Base-by-base conservation (phyloP, 2,888 invertebrate genomes). In the Macropis europaea region DNA sequence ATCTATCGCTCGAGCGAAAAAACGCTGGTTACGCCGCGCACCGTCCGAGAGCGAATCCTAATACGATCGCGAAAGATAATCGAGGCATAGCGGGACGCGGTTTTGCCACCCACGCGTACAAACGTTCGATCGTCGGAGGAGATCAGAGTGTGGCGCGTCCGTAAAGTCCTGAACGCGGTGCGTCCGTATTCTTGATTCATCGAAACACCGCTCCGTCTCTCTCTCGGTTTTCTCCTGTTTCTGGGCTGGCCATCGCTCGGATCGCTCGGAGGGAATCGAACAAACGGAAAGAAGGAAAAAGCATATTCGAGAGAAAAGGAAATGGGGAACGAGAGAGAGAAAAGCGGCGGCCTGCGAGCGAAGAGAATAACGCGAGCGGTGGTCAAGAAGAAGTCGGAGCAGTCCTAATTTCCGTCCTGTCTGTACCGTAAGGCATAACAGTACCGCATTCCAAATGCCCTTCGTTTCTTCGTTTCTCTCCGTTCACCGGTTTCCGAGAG, bases 401-500 rank as follows among this genome's bases (percentile, higher is more conserved):
- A 86, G 88, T 88, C 88, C 87, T 88, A 89, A 89, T 89, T 89
- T 88, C 84, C 87, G 88, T 88, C 83, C 82, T 81, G 82, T 84
- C 85, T 87, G 83, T 89, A 89, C 89, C 89, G 89, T 88, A 88
- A 88, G 88, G 82, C 82, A 87, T 89, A 89, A 89, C 89, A 89
- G 89, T 89, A 83, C 84, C 82, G 87, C 89, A 88, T 89, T 88
- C 89, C 87, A 76, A 83, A 84, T 88, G 86, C 88, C 87, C 87
- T 87, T 86, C 85, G 84, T 84, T 85, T 83, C 81, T 84, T 84
- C 81, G 82, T 83, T 84, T 85, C 85, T 86, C 79, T 84, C 84
- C 80, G 81, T 83, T 84, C 85, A 84, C 86, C 84, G n/a, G n/a
- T 83, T 83, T 82, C 80, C 77, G 78, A 81, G 78, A 69, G 73